A percentile compares a stretch with the other conserved stretches of the same genome.
phyloP scores from a whole-genome alignment of 2,113 vertebrate species.

The Oryzias celebensis region DNA sequence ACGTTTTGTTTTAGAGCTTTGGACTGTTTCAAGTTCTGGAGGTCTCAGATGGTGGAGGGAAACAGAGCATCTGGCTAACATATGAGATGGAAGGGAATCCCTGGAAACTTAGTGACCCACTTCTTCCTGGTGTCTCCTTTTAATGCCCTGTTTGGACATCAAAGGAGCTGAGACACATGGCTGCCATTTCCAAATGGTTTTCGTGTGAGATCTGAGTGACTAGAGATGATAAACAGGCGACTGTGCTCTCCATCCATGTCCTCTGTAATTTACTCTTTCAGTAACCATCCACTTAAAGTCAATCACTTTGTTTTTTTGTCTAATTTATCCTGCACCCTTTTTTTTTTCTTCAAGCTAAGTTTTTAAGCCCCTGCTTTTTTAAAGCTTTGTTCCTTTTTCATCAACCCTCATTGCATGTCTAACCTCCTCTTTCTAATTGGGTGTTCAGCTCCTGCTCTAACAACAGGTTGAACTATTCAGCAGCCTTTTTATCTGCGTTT shows the following conservation, averaged over 20 bases:
- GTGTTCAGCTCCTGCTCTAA: background rate
- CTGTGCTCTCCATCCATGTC: constrained; percentile 21
- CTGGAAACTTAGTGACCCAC: constrained; percentile 72
- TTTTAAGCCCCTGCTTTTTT: constrained; percentile 3
- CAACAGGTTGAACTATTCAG: constrained; percentile 10
- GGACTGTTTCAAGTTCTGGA: constrained; percentile 22
- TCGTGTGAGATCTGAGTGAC: constrained; percentile 65
- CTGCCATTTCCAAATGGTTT: constrained; percentile 66
- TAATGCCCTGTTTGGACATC: constrained; percentile 68
- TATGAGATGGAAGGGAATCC: constrained; percentile 75
- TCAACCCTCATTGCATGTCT: background rate
- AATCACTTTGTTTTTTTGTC: constrained; percentile 23
- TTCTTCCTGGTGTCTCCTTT: constrained; percentile 61
- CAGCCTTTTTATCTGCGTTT: background rate
- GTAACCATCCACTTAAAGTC: constrained; percentile 37
- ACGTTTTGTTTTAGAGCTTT: constrained; percentile 24
- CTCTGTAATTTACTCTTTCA: constrained; percentile 52
- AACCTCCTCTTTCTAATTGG: constrained; percentile 4
- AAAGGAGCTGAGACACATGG: constrained; percentile 70
- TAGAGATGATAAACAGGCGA: constrained; percentile 28
- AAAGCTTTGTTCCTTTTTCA: constrained; percentile 19
- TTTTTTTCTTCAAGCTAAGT: background rate
- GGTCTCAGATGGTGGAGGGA: constrained; percentile 42
- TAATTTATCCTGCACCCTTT: constrained; percentile 16
- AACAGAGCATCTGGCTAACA: constrained; percentile 69